Evolutionary conservation across 2,797 vertebrate genomes (phyloP).

Genomic region (Lateolabrax maculatus): DNA sequence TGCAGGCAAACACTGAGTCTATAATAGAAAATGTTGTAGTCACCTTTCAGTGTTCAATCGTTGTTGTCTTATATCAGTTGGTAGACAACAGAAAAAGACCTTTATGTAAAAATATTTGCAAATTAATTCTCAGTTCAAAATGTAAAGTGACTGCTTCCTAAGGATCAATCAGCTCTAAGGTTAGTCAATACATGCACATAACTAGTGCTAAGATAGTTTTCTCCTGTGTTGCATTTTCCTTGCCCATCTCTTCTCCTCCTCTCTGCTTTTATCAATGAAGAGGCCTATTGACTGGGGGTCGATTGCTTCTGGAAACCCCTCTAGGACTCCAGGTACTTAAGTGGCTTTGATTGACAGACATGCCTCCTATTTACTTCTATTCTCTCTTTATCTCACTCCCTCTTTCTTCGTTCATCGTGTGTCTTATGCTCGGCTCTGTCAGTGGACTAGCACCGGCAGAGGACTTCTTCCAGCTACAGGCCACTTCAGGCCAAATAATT

Average conservation of each 20-base stretch:
- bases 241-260: slow-evolving; percentile 7
- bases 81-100: background rate
- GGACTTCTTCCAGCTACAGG: background rate
- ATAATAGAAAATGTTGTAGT: background rate
- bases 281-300: slow-evolving; percentile 68
- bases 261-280: slow-evolving; percentile 74
- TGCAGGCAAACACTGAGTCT: background rate
- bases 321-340: slow-evolving; percentile 67
- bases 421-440: slow-evolving; percentile 13
- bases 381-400: slow-evolving; percentile 5
- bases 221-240: slow-evolving; percentile 25
- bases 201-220: slow-evolving; percentile 18
- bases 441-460: background rate
- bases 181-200: background rate
- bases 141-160: background rate
- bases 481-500: slow-evolving; percentile 21
- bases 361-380: slow-evolving; percentile 36
- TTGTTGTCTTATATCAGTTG: background rate
- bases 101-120: background rate
- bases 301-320: slow-evolving; percentile 69
- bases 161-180: too few relatives aligned
- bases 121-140: background rate
- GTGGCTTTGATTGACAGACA: slow-evolving; percentile 73
- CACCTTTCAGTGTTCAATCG: background rate
- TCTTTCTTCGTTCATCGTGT: slow-evolving; percentile 9